Conservation (phyloP, 2,888 invertebrate species). For the Lasioglossum pauxillum region DNA sequence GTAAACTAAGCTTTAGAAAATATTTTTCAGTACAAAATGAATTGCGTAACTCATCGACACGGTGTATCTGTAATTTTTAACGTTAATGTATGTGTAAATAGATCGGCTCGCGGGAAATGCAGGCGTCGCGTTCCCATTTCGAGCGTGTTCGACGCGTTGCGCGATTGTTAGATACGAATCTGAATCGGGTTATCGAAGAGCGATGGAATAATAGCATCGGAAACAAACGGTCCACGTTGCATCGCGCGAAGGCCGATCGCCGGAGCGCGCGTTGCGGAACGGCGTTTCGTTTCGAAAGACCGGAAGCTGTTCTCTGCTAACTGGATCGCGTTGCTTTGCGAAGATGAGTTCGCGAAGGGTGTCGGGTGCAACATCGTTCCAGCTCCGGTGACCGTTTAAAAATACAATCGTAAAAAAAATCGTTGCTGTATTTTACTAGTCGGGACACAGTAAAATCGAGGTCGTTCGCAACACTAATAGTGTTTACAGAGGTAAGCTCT, state of each 20-base stretch:
- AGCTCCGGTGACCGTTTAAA: background rate
- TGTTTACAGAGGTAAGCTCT: no score
- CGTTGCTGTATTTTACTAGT: background rate
- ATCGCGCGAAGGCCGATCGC: slow-evolving; percentile 70
- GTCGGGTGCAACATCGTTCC: background rate
- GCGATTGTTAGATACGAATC: slow-evolving; percentile 54
- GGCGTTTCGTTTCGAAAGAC: slow-evolving; percentile 76
- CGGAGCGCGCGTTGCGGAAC: slow-evolving; percentile 74
- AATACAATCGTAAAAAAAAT: background rate
- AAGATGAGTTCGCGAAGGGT: slow-evolving; percentile 68
- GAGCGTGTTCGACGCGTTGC: slow-evolving; percentile 41
- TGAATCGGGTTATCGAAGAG: slow-evolving; percentile 46
- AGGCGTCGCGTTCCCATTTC: slow-evolving; percentile 22
- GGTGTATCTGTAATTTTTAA: background rate
- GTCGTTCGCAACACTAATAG: background rate
- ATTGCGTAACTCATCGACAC: background rate
- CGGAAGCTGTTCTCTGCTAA: slow-evolving; percentile 76
- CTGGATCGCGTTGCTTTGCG: slow-evolving; percentile 73
- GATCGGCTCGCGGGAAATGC: slow-evolving; percentile 21
- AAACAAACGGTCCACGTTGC: slow-evolving; percentile 63
- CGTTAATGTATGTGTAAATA: background rate
- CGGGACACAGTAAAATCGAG: background rate
- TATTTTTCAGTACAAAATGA: background rate
- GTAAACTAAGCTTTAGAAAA: background rate
- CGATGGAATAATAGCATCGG: slow-evolving; percentile 65